phyloP scores from a whole-genome alignment of 2,888 invertebrate species.

The Nemurella pictetii region DNA sequence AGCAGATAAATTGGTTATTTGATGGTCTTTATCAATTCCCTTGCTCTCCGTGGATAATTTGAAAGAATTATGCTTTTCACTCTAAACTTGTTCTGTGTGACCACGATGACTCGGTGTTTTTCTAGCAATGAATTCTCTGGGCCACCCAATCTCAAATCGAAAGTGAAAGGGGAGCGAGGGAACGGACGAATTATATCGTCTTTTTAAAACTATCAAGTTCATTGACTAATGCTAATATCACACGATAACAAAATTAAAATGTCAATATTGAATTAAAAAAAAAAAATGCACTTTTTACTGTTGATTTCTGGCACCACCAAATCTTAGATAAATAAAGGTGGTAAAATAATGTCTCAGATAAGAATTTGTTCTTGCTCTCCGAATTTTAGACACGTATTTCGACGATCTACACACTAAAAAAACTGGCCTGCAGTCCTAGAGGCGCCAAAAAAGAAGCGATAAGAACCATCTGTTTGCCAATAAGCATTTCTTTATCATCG shows the following conservation, averaged over 20 bases:
- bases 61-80: too few relatives aligned
- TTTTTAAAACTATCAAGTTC: background rate
- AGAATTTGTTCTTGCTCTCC: background rate
- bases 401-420: background rate
- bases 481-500: background rate
- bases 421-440: background rate
- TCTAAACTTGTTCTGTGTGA: too few relatives aligned
- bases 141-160: background rate
- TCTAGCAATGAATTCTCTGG: background rate
- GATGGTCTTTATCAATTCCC: background rate
- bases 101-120: background rate
- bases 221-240: conserved; percentile 3
- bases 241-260: background rate
- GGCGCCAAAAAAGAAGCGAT: background rate
- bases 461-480: background rate
- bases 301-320: conserved; percentile 13
- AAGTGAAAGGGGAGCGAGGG: background rate
- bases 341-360: background rate
- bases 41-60: background rate
- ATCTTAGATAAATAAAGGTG: conserved; percentile 20
- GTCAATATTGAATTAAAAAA: conserved; percentile 6
- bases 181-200: background rate
- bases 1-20: background rate
- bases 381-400: too few relatives aligned
- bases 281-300: background rate